Evolutionary conservation across 2,888 invertebrate genomes (phyloP), one percentile per base, ranked within the genome.

Genomic region (Germaria angustata): DNA sequence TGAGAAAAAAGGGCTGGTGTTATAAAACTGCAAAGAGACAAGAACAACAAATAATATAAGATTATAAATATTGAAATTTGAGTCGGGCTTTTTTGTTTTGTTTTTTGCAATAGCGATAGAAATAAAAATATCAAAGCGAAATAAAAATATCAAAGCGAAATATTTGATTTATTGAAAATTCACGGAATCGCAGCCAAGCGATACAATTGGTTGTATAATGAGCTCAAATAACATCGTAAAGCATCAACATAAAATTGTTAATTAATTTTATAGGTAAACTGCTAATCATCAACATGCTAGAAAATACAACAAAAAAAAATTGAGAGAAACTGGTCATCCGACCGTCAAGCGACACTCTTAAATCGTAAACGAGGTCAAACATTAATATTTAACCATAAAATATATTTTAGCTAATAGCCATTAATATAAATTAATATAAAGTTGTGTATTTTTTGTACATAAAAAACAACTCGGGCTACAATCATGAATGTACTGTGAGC

Each of bases 161-260:
- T 72, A 34, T 53, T 59, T 24, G 22, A 75, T 66, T 71, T 82
- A 65, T 65, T 41, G 49, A 61, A 75, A 61, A 78, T 46, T 79
- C 66, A 79, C 36, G 79, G 57, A 65, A 39, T 79, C 44, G 82
- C 46, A 82, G n/a, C 53, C 55, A 78, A 49, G 49, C 46, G 55
- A 9, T 39, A 34, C n/a, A 44, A 65, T 13, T 41, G 51, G 15
- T 32, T 63, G 15, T 51, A 20, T 20, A 55, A 59, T 24, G 24
- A 15, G 53, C 2, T 57, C n/a, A 57, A 44, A 32, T 69, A 13
- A 55, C 55, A 4, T 6, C 6, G 8, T 44, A 44, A 44, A 4
- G 24, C 8, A 61, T 9, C 9, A 39, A 15, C 15, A 24, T 17
- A 22, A 55, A 57, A 57, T 57, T 57, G 57, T 36, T 13, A 3